A percentile compares a stretch with the other conserved stretches of the same genome.
Conservation (phyloP, 2,113 vertebrate genomes). For the Cebidichthys violaceus region DNA sequence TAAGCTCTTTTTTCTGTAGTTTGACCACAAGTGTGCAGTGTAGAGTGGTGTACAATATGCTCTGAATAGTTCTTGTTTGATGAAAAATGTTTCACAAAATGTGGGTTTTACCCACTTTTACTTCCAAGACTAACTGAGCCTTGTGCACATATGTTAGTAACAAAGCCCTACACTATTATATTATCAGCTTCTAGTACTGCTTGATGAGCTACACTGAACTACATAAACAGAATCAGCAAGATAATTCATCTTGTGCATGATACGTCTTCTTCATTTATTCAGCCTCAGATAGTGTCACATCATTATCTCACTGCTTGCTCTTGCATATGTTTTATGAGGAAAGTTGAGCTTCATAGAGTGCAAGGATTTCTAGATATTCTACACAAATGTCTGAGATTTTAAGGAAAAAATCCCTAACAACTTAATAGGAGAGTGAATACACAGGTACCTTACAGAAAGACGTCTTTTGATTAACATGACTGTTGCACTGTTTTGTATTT, state of each 20-base stretch:
- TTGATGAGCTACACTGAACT: not conserved
- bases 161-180: not conserved
- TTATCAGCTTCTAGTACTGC: not conserved
- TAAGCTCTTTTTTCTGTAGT: too few relatives aligned
- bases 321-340: not conserved
- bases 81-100: not conserved
- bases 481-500: not conserved
- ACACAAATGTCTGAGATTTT: not conserved
- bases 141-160: not conserved
- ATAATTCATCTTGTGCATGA: not conserved
- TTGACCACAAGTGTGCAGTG: too few relatives aligned
- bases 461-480: not conserved
- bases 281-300: not conserved
- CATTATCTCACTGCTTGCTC: not conserved
- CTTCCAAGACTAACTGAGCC: not conserved
- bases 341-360: not conserved
- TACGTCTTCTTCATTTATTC: not conserved
- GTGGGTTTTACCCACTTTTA: not conserved
- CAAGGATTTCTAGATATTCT: not conserved
- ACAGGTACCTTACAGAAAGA: not conserved
- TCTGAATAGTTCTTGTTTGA: not conserved
- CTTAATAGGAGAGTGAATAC: not conserved
- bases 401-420: not conserved
- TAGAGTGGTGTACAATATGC: too few relatives aligned
- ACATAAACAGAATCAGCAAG: not conserved